These are phyloP conservation scores for Erithacus rubecula DNA, from an alignment of 2,797 vertebrate species.

Conservation along the genomic window DNA sequence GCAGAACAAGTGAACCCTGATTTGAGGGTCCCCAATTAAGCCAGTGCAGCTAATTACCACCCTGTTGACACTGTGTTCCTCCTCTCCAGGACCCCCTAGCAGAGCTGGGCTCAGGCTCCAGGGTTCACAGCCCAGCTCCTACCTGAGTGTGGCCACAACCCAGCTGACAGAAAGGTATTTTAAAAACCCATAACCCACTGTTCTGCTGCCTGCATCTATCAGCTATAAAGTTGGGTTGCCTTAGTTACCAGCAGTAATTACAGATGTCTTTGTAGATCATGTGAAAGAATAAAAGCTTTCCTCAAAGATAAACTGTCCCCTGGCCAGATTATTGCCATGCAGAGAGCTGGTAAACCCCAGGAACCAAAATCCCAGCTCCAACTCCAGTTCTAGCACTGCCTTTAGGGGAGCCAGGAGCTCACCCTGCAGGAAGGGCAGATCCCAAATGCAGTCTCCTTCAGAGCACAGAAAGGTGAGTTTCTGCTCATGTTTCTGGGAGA, in stretches of 20 bases:
- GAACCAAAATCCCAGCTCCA: not conserved
- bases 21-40: not conserved
- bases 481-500: not conserved
- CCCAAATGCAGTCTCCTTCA: not conserved
- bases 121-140: not conserved
- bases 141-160: rapidly evolving
- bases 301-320: conserved; percentile 43
- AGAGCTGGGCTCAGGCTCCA: not conserved
- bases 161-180: not conserved
- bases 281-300: conserved; percentile 33
- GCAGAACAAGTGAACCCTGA: not conserved
- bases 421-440: not conserved
- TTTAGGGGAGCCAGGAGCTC: not conserved
- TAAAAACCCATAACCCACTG: not conserved
- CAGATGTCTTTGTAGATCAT: conserved; percentile 46
- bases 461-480: not conserved
- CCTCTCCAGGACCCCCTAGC: not conserved
- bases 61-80: rapidly evolving
- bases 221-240: conserved; percentile 35
- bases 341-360: conserved; percentile 1
- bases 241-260: conserved; percentile 61
- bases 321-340: not conserved
- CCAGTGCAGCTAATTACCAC: not conserved
- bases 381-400: not conserved
- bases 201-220: not conserved